Evolutionary conservation across 2,888 invertebrate genomes (phyloP), one percentile per base, ranked within the genome.

Genomic region (Agrochola lota): DNA sequence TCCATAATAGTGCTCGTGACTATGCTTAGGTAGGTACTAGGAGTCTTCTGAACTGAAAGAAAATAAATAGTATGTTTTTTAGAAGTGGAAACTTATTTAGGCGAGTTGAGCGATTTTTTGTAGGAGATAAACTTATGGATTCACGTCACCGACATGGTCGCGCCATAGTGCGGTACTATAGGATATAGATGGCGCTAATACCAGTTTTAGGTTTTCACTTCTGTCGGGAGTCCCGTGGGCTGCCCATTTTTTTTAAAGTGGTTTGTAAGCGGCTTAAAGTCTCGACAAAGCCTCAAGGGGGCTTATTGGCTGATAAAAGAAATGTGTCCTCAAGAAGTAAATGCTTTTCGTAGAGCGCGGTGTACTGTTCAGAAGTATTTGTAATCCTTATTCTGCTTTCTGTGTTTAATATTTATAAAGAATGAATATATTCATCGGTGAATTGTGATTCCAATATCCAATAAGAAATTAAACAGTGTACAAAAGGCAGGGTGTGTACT

Each of bases 1-100:
- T 23, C 35, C 2, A 11, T 62, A 20, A 11, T 62, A 62, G 30
- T 30, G 43, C 43, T 43, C 46, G 46, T 12, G 46, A 4, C 3
- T 23, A 3, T 23, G 9, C 55, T n/a, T 55, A 9, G 9, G 35
- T 62, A 57, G 35, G 8, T 40, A n/a, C 15, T 64, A 66, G 46
- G 66, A 46, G 15, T 40, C 23, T 69, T 40, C 46, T 26, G 15
- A 35, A 17, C 59, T 11, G 46, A n/a, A 59, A 26, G 35, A 71
- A 74, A 74, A 74, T 74, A 15, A 72, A 49, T 74, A 59, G 9
- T 15, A n/a, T 35, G 9, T 40, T 8, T 40, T 40, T 40, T 40
- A 7, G 40, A 40, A 40, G 40, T 40, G 40, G 0, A 9, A 40
- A 40, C 40, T 40, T 40, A 9, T 40, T 8, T 40, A 40, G 40